Conservation (phyloP, 2,797 vertebrate species). For the Eutrigla gurnardus region DNA sequence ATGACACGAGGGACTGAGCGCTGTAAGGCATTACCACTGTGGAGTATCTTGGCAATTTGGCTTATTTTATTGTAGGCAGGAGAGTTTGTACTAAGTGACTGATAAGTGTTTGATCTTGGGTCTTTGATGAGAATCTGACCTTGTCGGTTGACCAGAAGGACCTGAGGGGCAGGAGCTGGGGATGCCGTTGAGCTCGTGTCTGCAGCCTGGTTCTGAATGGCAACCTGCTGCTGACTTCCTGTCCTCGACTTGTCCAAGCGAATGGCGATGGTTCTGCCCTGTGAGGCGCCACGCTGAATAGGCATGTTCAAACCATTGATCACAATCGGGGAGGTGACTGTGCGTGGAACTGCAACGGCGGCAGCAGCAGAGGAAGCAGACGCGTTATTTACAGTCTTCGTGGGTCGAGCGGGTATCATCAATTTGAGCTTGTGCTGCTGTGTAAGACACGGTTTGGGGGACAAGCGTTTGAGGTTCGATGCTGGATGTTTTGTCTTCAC, state of each 20-base stretch:
- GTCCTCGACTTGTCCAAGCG: conserved; percentile 68
- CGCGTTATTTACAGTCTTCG: conserved; percentile 24
- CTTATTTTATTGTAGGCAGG: conserved; percentile 81
- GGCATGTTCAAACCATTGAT: conserved; percentile 85
- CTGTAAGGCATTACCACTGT: conserved; percentile 69
- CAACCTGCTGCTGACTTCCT: conserved; percentile 36
- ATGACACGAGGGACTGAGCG: conserved; percentile 67
- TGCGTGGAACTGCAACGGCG: conserved; percentile 50
- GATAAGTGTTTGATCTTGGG: conserved; percentile 81
- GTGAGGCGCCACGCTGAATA: conserved; percentile 64
- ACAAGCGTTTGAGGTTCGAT: conserved; percentile 34
- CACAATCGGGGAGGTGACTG: conserved; percentile 73
- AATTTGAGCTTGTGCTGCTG: conserved; percentile 60
- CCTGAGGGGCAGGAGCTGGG: conserved; percentile 74
- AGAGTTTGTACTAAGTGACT: conserved; percentile 73
- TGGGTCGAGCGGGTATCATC: conserved; percentile 38
- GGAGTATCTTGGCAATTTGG: conserved; percentile 83
- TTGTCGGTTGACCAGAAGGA: conserved; percentile 88
- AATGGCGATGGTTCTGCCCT: conserved; percentile 73
- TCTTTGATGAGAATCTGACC: conserved; percentile 92
- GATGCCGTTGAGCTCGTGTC: background rate
- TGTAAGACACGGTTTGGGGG: conserved; percentile 51
- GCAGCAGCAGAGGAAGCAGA: conserved; percentile 46
- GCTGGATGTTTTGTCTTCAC: conserved; percentile 45
- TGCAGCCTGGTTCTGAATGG: conserved; percentile 33